Evolutionary conservation across 2,888 invertebrate species (phyloP).

Genomic region (Ommatoiulus sabulosus): DNA sequence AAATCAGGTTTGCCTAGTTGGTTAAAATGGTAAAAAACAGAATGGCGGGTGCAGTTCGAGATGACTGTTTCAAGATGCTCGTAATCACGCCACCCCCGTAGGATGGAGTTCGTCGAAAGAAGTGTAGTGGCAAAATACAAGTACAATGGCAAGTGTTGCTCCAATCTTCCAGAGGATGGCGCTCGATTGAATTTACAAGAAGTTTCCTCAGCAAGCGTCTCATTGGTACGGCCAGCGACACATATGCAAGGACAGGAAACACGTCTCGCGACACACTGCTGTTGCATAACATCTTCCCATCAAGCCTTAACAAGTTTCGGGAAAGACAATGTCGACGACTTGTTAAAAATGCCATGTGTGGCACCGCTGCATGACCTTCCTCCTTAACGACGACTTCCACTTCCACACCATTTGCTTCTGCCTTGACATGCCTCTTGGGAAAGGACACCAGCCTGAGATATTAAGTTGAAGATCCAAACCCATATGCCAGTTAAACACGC

Average conservation of each 20-base stretch:
- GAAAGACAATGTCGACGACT: not conserved
- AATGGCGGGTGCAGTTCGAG: not conserved
- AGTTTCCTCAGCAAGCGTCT: not conserved
- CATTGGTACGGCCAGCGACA: not conserved
- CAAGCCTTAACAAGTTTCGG: not conserved
- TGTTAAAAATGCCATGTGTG: not conserved
- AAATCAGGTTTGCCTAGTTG: not conserved
- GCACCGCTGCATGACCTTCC: not conserved
- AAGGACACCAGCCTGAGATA: not conserved
- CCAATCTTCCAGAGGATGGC: not conserved
- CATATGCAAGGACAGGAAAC: not conserved
- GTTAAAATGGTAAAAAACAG: not conserved
- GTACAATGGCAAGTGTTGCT: conserved; percentile 18
- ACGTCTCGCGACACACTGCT: not conserved
- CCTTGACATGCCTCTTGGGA: not conserved
- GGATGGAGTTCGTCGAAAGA: not conserved
- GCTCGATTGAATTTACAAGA: conserved; percentile 4
- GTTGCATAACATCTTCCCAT: not conserved
- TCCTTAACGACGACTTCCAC: not conserved
- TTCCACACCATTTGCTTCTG: conserved; percentile 9
- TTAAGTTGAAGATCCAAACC: not conserved
- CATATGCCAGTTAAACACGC: not conserved
- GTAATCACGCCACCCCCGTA: not conserved
- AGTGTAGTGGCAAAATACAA: conserved; percentile 20
- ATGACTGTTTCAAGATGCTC: not conserved